Evolutionary conservation across 2,113 vertebrate genomes (phyloP).

Genomic region (Hemicordylus capensis): DNA sequence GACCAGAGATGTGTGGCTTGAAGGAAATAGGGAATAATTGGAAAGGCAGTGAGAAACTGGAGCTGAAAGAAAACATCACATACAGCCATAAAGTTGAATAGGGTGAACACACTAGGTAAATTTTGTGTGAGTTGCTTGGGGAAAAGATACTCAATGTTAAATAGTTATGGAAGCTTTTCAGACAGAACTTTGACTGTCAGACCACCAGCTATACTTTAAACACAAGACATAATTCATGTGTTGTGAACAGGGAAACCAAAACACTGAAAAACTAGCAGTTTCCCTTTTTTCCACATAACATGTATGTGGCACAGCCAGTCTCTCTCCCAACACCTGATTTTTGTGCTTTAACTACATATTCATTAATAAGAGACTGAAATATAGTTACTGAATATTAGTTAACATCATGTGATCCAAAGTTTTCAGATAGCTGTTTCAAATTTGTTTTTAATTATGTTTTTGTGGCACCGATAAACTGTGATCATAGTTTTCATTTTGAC

Average conservation of each 20-base stretch:
- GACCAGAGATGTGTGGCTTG: neutral
- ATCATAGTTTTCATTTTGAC: neutral
- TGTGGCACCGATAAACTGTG: neutral
- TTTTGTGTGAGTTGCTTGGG: neutral
- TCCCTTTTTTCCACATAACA: neutral
- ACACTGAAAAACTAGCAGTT: neutral
- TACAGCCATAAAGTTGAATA: neutral
- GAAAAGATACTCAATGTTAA: neutral
- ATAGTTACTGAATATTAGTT: neutral
- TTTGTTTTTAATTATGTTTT: neutral
- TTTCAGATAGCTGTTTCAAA: neutral
- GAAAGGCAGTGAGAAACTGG: neutral
- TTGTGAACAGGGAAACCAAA: neutral
- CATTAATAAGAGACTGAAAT: neutral
- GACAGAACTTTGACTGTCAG: neutral
- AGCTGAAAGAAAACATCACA: neutral
- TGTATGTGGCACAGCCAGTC: neutral
- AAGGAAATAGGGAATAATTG: neutral
- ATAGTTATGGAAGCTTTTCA: neutral
- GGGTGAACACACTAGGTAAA: neutral
- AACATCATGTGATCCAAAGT: rapidly evolving
- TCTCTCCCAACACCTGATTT: neutral
- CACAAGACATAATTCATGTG: neutral
- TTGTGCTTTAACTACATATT: neutral
- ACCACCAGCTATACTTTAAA: neutral